Conservation (phyloP, 1,140 invertebrate genomes). For the Andrena cerasifolii region DNA sequence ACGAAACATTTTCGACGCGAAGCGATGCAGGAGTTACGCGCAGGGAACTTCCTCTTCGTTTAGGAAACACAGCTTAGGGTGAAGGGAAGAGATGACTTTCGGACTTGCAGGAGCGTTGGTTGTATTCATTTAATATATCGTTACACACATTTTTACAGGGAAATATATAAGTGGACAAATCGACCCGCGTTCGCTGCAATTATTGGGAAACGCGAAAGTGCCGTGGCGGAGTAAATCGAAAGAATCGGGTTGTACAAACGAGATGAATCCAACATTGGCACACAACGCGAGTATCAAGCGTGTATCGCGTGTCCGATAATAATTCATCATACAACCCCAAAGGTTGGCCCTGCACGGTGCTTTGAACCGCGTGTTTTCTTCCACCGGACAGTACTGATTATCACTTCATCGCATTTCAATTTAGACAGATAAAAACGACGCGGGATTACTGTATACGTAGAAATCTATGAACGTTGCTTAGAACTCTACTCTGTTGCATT, state of each 20-base stretch:
- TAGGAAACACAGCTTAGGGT: too few relatives aligned
- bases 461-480: too few relatives aligned
- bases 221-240: background rate
- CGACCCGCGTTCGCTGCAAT: background rate
- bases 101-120: background rate
- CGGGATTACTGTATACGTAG: too few relatives aligned
- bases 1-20: too few relatives aligned
- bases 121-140: background rate
- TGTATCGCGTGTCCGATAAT: constrained; percentile 24
- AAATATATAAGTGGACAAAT: background rate
- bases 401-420: background rate
- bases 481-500: too few relatives aligned
- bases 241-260: background rate
- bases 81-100: too few relatives aligned
- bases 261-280: constrained; percentile 23
- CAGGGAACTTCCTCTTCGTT: too few relatives aligned
- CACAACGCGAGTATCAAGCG: background rate
- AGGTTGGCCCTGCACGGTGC: background rate
- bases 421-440: background rate
- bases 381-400: constrained; percentile 19
- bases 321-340: constrained; percentile 26
- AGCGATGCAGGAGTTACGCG: too few relatives aligned
- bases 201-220: background rate
- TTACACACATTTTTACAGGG: background rate
- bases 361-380: constrained; percentile 28